Conservation (phyloP, 1,140 invertebrate genomes). For the Zeugodacus cucurbitae region DNA sequence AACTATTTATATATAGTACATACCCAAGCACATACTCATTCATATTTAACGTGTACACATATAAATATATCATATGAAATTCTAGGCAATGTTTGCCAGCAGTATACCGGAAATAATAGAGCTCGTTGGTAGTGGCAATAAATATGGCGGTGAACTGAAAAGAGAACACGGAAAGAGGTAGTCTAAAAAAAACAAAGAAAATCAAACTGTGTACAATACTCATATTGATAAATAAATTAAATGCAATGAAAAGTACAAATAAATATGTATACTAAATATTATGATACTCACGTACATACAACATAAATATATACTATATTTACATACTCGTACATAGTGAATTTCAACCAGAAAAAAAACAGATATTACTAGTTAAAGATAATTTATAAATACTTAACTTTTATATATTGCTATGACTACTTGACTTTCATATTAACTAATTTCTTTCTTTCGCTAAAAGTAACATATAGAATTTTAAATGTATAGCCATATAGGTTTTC, state of each 20-base stretch:
- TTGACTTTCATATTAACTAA: too few species aligned
- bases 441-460: too few species aligned
- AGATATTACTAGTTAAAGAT: neutral
- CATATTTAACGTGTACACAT: neutral
- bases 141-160: slow-evolving; percentile 97
- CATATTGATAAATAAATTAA: slow-evolving; percentile 48
- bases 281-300: neutral
- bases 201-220: slow-evolving; percentile 44
- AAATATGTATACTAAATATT: slow-evolving; percentile 22
- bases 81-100: slow-evolving; percentile 97
- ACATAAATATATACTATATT: slow-evolving; percentile 32
- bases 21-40: neutral
- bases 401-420: too few species aligned
- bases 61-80: slow-evolving; percentile 58
- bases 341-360: neutral
- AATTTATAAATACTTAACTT: too few species aligned
- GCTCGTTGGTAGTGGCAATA: slow-evolving; percentile 96
- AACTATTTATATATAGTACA: neutral
- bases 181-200: slow-evolving; percentile 62
- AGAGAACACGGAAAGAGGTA: slow-evolving; percentile 98
- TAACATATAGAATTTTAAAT: too few species aligned
- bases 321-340: neutral
- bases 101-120: slow-evolving; percentile 99
- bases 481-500: too few species aligned
- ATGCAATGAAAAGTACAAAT: slow-evolving; percentile 3